Evolutionary conservation across 2,113 vertebrate species (phyloP), one percentile per base, ranked within the genome.

Genomic region (Channa argus): DNA sequence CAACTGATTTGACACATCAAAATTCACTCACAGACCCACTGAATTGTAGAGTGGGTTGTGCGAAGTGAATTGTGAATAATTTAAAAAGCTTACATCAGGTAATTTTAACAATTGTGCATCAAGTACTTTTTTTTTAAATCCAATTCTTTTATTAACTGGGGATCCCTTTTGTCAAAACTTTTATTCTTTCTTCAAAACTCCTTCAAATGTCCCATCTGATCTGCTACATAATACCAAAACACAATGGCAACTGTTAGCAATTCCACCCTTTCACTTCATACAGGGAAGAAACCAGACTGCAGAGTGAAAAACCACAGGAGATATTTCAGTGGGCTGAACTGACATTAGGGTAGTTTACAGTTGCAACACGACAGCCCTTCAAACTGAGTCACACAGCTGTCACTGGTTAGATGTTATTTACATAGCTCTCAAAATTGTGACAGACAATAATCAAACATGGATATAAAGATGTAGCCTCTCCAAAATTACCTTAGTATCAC

Each of bases 261-360:
- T 1, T 52, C 3, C 11, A 60, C 33, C 59, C 64, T 85, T 88
- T 86, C 60, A 14, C 70, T 88, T 78, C 79, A 54, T 5, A 24
- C 15, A 39, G 58, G 2, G 47, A 67, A 2, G 55, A 86, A 58
- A 76, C 49, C 39, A 13, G 45, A 63, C 69, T n/a, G 15, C 54
- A 74, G 50, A 1, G 71, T 58, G 14, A 56, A 74, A 87, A 84
- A 80, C 79, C 86, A 80, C 77, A 59, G 66, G 83, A 90, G 86
- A 70, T 77, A 51, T 89, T 88, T 89, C 61, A 80, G 63, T 3
- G 10, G 72, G 49, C 72, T 15, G 3, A 58, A 72, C 53, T 80
- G 88, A 86, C 73, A 68, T 69, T 74, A 75, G 44, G 2, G 66
- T 70, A 64, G 70, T 84, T 82, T 56, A 82, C 71, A 73, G 71